Base-by-base conservation (phyloP, 2,113 vertebrate genomes). In the Lynx canadensis region DNA sequence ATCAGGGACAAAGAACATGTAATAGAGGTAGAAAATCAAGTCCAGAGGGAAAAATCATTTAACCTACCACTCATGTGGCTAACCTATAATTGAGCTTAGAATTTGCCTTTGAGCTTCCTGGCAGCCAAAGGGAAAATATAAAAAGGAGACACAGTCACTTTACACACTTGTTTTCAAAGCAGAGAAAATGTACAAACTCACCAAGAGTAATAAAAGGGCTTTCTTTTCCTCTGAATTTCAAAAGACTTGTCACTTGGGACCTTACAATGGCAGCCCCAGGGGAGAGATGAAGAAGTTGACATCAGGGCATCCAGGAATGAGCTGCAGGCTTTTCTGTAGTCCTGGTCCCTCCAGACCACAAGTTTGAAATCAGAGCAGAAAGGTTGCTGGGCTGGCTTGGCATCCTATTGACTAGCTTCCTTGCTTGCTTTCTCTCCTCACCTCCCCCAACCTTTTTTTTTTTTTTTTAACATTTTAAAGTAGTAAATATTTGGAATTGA, bases 51-150 rank as follows among this genome's bases (percentile, higher is more conserved):
- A 80, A 76, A 48, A 90, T 25, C 45, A 18, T 45, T 27, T 71
- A 63, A 41, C 66, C n/a, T 38, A 33, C 18, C 27, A 23, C 25
- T 36, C 36, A 33, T 5, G 0, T 11, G 25, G 21, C 55, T 79
- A 63, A 79, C 25, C 3, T 13, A 7, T 16, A 4, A 19, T 11
- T 25, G 29, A 33, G 29, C 76, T 84, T 45, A 45, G 31, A 33
- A 31, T 84, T 74, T 71, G 29, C 83, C 84, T 91, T 36, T 52
- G 71, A 66, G 80, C 76, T 89, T 95, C 79, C 69, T 71, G 57
- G 73, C 8, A 87, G 48, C 38, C 23, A 60, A 41, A 33, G 65
- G 16, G 80, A 19, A 2, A 31, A 45, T 45, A 29, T 33, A 45
- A 13, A 29, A 60, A 84, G n/a, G 27, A 66, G n/a, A 82, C 55